Base-by-base conservation (phyloP, 1,140 invertebrate genomes). In the Platorchestia sp. region DNA sequence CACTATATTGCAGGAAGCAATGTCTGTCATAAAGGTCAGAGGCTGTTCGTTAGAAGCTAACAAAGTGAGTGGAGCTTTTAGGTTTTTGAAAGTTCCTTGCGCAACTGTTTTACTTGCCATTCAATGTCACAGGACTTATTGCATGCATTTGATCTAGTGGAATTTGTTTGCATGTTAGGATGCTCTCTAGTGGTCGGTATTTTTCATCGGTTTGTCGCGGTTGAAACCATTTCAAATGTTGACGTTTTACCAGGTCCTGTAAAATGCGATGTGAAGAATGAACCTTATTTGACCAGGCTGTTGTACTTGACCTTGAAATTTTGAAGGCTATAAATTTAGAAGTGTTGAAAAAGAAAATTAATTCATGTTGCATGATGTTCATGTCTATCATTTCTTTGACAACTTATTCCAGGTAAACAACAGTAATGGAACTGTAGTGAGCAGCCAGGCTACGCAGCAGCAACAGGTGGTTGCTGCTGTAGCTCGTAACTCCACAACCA, bases 381-480 rank as follows among this genome's bases (percentile, higher is more conserved):
- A 75, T 27, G 59, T 51, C 59, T 75, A 19, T 75, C 27, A 75
- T 22, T 75, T 75, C 36, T 51, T 51, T 51, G 47, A 19, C 59
- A 75, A 75, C 27, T 75, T 75, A 3, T 75, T 36, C 19, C 45
- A 93, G 91, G 91, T 93, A 27, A 93, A 93, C 91, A 45, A 40
- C 45, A 45, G 91, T 40, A 93, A 44, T 41, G 91, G 91, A 45
- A 40, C 91, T 45, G 91, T 40, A 0, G 91, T 45, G 43, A 93
- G 91, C 91, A 93, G 91, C 40, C 91, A 93, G n/a, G 91, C 91
- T 0, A 14, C 91, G 19, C 91, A 91, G 44, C 89, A 93, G 91
- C 91, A 90, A 44, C 87, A 93, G 91, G 43, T 45, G 43, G 91
- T 45, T 45, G 45, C 91, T 93, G 43, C 91, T 47, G 91, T 93